Evolutionary conservation across 2,888 invertebrate species (phyloP), one percentile per base, ranked within the genome.

Genomic region (Chymomyza caudatula): DNA sequence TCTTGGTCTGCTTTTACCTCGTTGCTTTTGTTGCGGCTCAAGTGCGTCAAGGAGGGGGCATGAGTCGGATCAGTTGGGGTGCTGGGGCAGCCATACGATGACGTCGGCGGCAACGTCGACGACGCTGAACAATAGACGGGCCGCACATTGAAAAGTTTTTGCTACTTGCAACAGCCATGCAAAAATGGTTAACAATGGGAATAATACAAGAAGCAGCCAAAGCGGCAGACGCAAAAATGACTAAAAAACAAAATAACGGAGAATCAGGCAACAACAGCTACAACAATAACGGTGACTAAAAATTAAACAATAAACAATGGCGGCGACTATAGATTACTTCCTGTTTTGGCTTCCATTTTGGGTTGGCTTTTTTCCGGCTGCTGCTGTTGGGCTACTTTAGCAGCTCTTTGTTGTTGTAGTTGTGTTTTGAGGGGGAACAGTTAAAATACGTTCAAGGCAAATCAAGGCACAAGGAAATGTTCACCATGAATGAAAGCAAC

Each of bases 221-320:
- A 47, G 4, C 4, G 13, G 49, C 49, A 49, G 17, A 5, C 17
- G 6, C 49, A 43, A 15, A 43, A 15, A 15, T 43, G 47, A 15
- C 15, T n/a, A n/a, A n/a, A 37, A 37, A 11, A 8, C 8, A 37
- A 37, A 37, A 37, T 37, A 37, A 37, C 8, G 29, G 1, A 37
- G 29, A 8, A 11, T 17, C 15, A 17, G 17, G 44, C 15, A 5
- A 5, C 44, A 47, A 57, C 44, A 61, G 67, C 47, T 64, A 59
- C 74, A 73, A 65, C 75, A 75, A 76, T 67, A 65, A 66, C 57
- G 81, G 72, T 69, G 83, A 77, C 81, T 85, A 74, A 84, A 85
- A 82, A 85, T 84, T 86, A 82, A 84, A 85, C 86, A 82, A 85
- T 85, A 82, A 82, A 86, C 81, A 86, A 84, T 85, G 81, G 81